Percentiles rank a stretch among this genome's conserved stretches.
Evolutionary conservation across 2,888 invertebrate species (phyloP).

Genomic region (Drosophila pseudotakahashii): DNA sequence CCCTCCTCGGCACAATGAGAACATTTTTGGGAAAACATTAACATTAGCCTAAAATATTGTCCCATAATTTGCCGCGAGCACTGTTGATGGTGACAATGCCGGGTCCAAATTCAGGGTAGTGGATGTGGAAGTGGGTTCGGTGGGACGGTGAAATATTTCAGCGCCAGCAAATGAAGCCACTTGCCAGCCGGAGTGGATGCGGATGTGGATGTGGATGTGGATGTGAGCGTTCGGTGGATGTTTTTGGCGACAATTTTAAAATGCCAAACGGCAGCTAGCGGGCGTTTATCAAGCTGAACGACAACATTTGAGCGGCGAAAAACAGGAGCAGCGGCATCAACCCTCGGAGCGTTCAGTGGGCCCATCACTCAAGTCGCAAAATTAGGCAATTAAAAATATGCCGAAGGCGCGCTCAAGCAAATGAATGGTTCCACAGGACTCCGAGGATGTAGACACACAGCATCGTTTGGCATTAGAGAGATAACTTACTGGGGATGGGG

Average conservation of each 20-base stretch:
- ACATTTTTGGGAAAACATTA: conserved; percentile 80
- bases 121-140: conserved; percentile 7
- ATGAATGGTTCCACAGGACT: conserved; percentile 55
- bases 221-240: conserved; percentile 36
- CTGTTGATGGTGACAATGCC: conserved; percentile 66
- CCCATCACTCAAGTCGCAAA: conserved; percentile 83
- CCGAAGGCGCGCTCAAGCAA: conserved; percentile 79
- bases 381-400: conserved; percentile 85
- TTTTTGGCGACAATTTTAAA: conserved; percentile 81
- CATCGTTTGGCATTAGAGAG: conserved; percentile 52
- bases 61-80: conserved; percentile 82
- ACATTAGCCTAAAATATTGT: conserved; percentile 83
- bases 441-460: conserved; percentile 22
- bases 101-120: conserved; percentile 32
- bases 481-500: conserved; percentile 54
- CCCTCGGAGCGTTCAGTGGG: conserved; percentile 65
- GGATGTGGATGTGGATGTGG: not conserved
- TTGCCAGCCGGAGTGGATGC: conserved; percentile 52
- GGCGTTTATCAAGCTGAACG: conserved; percentile 80
- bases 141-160: conserved; percentile 67
- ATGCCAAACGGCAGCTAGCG: conserved; percentile 72
- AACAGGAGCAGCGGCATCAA: conserved; percentile 45
- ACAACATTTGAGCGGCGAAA: conserved; percentile 56
- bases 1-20: conserved; percentile 69
- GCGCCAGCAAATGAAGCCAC: conserved; percentile 75